These are phyloP conservation scores for Palloptera scutellata DNA, from an alignment of 2,888 invertebrate species.

Conservation along the genomic window DNA sequence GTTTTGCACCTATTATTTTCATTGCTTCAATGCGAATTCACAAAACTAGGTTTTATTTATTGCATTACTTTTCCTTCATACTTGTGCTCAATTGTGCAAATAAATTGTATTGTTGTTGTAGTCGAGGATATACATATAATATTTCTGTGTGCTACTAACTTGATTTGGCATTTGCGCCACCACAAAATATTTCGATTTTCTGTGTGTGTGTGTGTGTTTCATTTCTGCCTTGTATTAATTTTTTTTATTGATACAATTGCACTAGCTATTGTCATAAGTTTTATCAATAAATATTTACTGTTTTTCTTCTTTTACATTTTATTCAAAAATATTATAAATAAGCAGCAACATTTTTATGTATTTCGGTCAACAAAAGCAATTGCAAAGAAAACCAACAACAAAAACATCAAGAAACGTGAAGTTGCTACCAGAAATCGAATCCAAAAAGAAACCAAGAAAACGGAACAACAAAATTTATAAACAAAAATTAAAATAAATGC, in stretches of 20 bases:
- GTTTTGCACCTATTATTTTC: too few relatives aligned
- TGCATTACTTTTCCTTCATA: too few relatives aligned
- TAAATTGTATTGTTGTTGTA: too few relatives aligned
- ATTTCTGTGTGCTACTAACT: background rate
- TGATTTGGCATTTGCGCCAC: background rate
- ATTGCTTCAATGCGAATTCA: too few relatives aligned
- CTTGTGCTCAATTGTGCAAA: too few relatives aligned
- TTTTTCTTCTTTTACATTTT: conserved; percentile 1
- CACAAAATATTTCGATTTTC: background rate
- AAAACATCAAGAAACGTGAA: conserved; percentile 23
- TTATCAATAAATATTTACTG: conserved; percentile 51
- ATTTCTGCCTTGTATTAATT: background rate
- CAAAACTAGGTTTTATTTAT: too few relatives aligned
- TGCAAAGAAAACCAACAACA: conserved; percentile 39
- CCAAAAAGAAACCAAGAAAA: background rate
- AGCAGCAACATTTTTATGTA: conserved; percentile 36
- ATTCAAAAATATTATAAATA: too few relatives aligned
- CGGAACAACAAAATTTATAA: conserved; percentile 4
- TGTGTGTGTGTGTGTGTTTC: background rate
- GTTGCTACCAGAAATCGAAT: conserved; percentile 20
- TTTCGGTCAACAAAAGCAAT: conserved; percentile 48
- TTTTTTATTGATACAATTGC: background rate
- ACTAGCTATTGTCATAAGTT: conserved; percentile 46
- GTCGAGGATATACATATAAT: too few relatives aligned
- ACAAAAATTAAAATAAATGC: conserved; percentile 8